Percentiles rank a stretch among this genome's conserved stretches.
These are phyloP conservation scores for Vireo griseus DNA, from an alignment of 2,797 vertebrate species.

Conservation along the genomic window DNA sequence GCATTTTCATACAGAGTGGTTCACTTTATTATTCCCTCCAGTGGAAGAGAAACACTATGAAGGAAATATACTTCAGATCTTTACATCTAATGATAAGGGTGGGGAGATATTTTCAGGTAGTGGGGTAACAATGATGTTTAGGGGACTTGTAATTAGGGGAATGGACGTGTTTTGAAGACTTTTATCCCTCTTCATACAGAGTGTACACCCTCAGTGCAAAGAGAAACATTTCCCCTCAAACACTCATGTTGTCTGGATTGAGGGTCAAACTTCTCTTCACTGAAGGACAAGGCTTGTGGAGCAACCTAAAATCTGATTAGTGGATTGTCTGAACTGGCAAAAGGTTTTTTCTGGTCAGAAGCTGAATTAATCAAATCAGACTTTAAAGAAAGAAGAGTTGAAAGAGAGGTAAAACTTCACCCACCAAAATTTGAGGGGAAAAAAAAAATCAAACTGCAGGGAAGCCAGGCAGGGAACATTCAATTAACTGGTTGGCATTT, in stretches of 20 bases:
- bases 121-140: not conserved
- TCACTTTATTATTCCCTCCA: not conserved
- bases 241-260: not conserved
- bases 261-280: not conserved
- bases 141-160: not conserved
- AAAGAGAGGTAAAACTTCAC: not conserved
- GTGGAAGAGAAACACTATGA: not conserved
- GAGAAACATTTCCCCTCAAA: not conserved
- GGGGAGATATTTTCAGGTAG: not conserved
- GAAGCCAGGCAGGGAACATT: not conserved
- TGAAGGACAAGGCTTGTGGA: not conserved
- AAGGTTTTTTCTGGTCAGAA: not conserved
- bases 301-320: not conserved
- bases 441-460: not conserved
- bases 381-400: not conserved
- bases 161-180: not conserved
- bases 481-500: slow-evolving; percentile 24
- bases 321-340: not conserved
- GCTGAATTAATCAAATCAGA: not conserved
- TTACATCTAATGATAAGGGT: not conserved
- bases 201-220: not conserved
- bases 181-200: not conserved
- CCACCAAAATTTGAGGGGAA: not conserved
- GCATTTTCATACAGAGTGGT: not conserved
- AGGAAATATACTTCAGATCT: not conserved